Evolutionary conservation across 2,113 vertebrate genomes (phyloP).

Genomic region (Ochotona curzoniae): DNA sequence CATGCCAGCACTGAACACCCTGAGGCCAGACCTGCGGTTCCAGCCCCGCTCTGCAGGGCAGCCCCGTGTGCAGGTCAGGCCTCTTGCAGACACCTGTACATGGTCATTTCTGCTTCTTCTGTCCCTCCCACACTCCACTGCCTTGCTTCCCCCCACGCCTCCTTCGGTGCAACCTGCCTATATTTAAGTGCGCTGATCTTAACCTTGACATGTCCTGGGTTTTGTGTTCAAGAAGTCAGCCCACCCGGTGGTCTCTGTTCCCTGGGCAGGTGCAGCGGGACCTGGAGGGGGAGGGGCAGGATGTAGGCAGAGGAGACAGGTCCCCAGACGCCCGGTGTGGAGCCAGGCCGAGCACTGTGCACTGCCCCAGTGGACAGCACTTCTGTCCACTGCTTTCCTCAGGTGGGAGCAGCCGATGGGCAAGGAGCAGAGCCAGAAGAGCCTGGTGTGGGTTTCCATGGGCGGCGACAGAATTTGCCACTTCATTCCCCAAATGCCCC

Average conservation of each 20-base stretch:
- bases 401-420: neutral
- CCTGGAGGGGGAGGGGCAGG: neutral
- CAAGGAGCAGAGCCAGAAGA: neutral
- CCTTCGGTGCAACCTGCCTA: neutral
- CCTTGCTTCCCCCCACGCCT: neutral
- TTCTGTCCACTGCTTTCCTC: neutral
- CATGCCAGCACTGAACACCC: too few relatives aligned
- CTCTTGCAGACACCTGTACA: rapidly evolving
- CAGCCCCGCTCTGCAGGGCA: neutral
- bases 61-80: rapidly evolving
- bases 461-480: rapidly evolving
- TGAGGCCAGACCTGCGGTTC: too few relatives aligned
- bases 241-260: rapidly evolving
- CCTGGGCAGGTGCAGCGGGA: neutral
- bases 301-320: neutral
- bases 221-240: neutral
- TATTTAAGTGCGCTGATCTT: neutral
- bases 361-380: rapidly evolving
- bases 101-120: neutral
- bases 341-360: too few relatives aligned
- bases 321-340: too few relatives aligned
- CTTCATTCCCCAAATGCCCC: neutral
- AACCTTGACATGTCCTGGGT: neutral
- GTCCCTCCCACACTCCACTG: rapidly evolving
- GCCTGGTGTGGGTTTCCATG: rapidly evolving